A percentile compares a stretch with the other conserved stretches of the same genome.
Evolutionary conservation across 2,888 invertebrate genomes (phyloP).

Genomic region (Thereva nobilitata): DNA sequence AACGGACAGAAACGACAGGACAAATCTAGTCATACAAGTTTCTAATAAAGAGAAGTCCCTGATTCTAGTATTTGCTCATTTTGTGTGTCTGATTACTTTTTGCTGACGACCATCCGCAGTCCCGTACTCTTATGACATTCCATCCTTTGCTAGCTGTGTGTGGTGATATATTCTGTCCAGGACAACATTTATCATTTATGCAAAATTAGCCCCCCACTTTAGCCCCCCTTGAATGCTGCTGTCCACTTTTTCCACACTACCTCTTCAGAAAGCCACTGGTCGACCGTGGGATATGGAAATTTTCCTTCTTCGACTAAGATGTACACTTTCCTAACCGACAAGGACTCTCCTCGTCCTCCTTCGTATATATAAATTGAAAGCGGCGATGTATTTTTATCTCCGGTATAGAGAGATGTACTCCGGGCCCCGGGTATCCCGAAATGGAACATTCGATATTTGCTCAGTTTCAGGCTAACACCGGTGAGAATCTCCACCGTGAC

Average conservation of each 20-base stretch:
- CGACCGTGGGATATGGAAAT: slow-evolving; percentile 28
- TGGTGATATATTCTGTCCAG: slow-evolving; percentile 32
- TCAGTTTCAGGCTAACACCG: no score
- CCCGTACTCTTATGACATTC: neutral
- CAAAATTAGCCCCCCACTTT: slow-evolving; percentile 25
- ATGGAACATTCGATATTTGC: no score
- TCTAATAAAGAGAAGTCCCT: slow-evolving; percentile 4
- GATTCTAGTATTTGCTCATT: slow-evolving; percentile 34
- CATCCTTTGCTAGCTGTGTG: neutral
- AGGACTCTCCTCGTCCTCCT: no score
- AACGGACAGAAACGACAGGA: no score
- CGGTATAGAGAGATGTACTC: no score
- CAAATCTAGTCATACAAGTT: no score
- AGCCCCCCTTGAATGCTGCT: no score
- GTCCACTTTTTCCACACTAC: slow-evolving; percentile 14
- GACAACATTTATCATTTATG: slow-evolving; percentile 35
- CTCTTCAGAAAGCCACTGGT: slow-evolving; percentile 15
- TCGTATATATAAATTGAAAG: no score
- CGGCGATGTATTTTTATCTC: no score
- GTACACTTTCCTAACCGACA: neutral
- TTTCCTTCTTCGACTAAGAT: neutral
- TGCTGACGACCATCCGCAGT: slow-evolving; percentile 19
- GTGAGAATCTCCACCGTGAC: no score
- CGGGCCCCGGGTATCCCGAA: no score
- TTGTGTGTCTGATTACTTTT: slow-evolving; percentile 33